phyloP scores from a whole-genome alignment of 2,888 invertebrate species.

The Hipparchia semele region DNA sequence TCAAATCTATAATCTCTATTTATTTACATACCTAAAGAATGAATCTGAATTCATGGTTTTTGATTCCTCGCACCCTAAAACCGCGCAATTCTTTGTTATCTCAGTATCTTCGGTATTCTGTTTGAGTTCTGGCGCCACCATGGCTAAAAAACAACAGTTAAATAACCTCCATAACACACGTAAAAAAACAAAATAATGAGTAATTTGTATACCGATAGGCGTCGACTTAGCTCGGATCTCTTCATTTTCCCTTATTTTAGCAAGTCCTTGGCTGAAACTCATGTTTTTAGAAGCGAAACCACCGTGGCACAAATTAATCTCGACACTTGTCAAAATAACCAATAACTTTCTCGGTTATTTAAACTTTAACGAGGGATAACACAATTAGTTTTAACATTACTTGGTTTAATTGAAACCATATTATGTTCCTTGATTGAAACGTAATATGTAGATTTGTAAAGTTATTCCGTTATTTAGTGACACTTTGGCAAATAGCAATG shows the following conservation, averaged over 20 bases:
- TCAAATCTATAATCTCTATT: neutral
- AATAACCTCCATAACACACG: constrained; percentile 11
- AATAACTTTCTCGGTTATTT: neutral
- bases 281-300: constrained; percentile 45
- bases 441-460: neutral
- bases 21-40: constrained; percentile 65
- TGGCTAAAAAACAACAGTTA: constrained; percentile 55
- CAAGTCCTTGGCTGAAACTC: constrained; percentile 63
- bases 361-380: neutral
- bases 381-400: neutral
- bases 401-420: neutral
- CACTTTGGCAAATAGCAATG: no score
- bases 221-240: constrained; percentile 70
- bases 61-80: constrained; percentile 73
- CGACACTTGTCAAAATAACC: neutral
- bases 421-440: no score
- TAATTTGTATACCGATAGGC: constrained; percentile 64
- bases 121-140: constrained; percentile 76
- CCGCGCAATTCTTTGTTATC: constrained; percentile 74
- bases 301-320: constrained; percentile 38
- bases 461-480: neutral
- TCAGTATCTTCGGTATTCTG: constrained; percentile 67
- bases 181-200: neutral
- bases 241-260: constrained; percentile 66
- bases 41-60: constrained; percentile 68